These are phyloP conservation scores for Clarias pachynema DNA, from an alignment of 2,797 vertebrate genomes.

Conservation along the genomic window DNA sequence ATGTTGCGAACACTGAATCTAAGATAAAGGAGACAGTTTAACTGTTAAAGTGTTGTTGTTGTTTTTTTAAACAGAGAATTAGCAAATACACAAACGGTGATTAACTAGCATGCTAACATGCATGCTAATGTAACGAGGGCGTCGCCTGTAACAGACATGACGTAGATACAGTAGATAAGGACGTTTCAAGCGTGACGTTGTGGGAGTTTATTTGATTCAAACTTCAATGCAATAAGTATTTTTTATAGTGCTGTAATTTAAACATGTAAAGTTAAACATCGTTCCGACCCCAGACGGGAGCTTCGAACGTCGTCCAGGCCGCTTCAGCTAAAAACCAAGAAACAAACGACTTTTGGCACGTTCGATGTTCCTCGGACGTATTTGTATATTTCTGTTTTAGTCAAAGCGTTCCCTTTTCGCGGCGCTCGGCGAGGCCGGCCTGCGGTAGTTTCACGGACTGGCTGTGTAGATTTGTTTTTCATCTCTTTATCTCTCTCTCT, in stretches of 20 bases:
- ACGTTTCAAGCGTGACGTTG: neutral
- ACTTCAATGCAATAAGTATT: neutral
- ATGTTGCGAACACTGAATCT: neutral
- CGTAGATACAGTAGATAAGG: neutral
- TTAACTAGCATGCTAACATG: no score
- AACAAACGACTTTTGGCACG: neutral
- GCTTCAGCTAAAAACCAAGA: neutral
- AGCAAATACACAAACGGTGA: neutral
- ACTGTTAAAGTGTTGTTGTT: neutral
- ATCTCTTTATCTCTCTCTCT: constrained; percentile 44
- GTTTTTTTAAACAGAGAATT: neutral
- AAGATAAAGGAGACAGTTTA: neutral
- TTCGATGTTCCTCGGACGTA: constrained; percentile 6
- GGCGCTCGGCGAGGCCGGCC: constrained; percentile 20
- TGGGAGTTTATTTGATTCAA: neutral
- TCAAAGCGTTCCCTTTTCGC: constrained; percentile 30
- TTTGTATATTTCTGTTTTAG: neutral
- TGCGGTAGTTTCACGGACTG: constrained; percentile 47
- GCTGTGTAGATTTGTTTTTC: constrained; percentile 53
- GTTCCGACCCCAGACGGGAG: no score
- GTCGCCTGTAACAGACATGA: neutral
- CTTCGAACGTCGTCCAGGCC: neutral
- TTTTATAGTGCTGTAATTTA: neutral
- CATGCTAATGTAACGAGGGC: neutral
- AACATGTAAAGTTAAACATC: neutral